These are phyloP conservation scores for Calyptommatus sinebrachiatus DNA, from an alignment of 2,113 vertebrate species.

Conservation along the genomic window DNA sequence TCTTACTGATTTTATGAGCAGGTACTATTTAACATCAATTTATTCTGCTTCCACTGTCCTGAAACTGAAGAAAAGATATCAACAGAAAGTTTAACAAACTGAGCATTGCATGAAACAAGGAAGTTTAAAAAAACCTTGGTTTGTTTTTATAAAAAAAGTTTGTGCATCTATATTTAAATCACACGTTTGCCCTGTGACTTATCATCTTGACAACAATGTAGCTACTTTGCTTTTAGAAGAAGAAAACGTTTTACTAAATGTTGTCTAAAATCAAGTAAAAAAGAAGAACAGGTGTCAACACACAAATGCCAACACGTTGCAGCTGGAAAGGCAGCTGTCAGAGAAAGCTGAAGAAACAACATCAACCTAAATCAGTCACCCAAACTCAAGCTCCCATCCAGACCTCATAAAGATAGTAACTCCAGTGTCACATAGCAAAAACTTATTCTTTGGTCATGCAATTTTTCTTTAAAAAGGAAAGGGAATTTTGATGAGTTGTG, in stretches of 20 bases:
- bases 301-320: slow-evolving; percentile 12
- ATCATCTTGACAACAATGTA: not conserved
- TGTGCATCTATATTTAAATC: slow-evolving; percentile 3
- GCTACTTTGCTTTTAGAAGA: slow-evolving; percentile 20
- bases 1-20: too few species aligned
- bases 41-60: not conserved
- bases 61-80: not conserved
- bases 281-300: not conserved
- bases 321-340: slow-evolving; percentile 16
- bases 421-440: not conserved
- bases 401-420: slow-evolving; percentile 13
- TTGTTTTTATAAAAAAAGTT: not conserved
- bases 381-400: not conserved
- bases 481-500: not conserved
- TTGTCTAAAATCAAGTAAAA: slow-evolving; percentile 10
- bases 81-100: not conserved
- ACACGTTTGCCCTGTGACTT: not conserved
- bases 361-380: not conserved
- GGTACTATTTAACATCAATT: too few species aligned
- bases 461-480: not conserved
- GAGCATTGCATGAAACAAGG: not conserved
- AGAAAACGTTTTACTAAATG: slow-evolving; percentile 8
- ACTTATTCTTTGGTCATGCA: too few species aligned
- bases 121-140: not conserved
- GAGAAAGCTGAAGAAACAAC: slow-evolving; percentile 19